Evolutionary conservation across 1,140 invertebrate genomes (phyloP).

Genomic region (Lordiphosa stackelbergi): DNA sequence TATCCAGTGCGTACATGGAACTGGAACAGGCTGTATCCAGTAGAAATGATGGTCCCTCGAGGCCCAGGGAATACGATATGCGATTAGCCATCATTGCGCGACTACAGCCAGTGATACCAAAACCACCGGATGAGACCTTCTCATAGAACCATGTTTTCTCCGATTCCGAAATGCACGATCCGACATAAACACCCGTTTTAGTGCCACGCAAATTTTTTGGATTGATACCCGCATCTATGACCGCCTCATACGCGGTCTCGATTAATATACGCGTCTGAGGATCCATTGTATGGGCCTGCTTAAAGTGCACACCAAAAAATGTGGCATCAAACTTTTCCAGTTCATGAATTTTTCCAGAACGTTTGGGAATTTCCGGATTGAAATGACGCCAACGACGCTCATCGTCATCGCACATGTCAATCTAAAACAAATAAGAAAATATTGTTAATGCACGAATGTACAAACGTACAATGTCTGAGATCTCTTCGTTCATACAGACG

Average conservation of each 20-base stretch:
- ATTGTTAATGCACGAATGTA: neutral
- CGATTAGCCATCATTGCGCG: slow-evolving; percentile 95
- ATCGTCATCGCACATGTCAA: slow-evolving; percentile 87
- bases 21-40: slow-evolving; percentile 95
- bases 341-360: slow-evolving; percentile 84
- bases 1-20: slow-evolving; percentile 89
- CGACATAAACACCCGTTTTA: slow-evolving; percentile 88
- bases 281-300: slow-evolving; percentile 79
- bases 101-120: slow-evolving; percentile 87
- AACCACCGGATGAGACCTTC: slow-evolving; percentile 80
- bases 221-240: slow-evolving; percentile 76
- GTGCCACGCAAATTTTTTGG: slow-evolving; percentile 80
- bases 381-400: slow-evolving; percentile 84
- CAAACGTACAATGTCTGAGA: too few species aligned
- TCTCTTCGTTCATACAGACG: too few species aligned
- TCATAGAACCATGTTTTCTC: slow-evolving; percentile 85
- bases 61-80: slow-evolving; percentile 86
- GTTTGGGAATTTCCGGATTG: slow-evolving; percentile 83
- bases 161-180: slow-evolving; percentile 86
- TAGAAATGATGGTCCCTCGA: slow-evolving; percentile 87
- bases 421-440: slow-evolving; percentile 31
- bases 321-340: slow-evolving; percentile 79
- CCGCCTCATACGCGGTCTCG: slow-evolving; percentile 77
- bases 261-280: slow-evolving; percentile 79
- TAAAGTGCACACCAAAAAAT: slow-evolving; percentile 80